Evolutionary conservation across 1,140 invertebrate species (phyloP).

Genomic region (Pseudomyrmex flavicornis): DNA sequence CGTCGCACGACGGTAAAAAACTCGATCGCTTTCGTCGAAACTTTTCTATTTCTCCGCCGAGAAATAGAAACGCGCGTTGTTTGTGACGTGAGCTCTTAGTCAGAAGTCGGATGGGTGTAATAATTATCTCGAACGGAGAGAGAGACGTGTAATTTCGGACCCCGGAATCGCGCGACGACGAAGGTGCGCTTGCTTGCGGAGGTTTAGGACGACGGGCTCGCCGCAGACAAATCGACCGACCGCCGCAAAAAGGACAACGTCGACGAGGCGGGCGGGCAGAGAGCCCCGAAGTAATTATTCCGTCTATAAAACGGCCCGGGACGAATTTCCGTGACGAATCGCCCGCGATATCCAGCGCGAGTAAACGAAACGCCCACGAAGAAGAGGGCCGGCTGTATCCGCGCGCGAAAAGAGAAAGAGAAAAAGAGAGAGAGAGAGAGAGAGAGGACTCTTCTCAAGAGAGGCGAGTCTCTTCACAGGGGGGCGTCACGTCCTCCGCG

Average conservation of each 20-base stretch:
- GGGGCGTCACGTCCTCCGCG: slow-evolving; percentile 29
- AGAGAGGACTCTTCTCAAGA: not conserved
- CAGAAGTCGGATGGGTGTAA: not conserved
- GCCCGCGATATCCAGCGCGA: slow-evolving; percentile 54
- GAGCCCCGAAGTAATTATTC: slow-evolving; percentile 48
- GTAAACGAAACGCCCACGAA: slow-evolving; percentile 58
- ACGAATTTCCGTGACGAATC: slow-evolving; percentile 57
- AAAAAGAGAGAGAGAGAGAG: too few species aligned
- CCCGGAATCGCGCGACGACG: not conserved
- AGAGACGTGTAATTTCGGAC: slow-evolving; percentile 13
- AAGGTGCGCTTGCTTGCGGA: not conserved
- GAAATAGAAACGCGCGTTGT: not conserved
- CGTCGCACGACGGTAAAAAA: not conserved
- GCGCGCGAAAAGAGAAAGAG: not conserved
- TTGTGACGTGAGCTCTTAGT: not conserved
- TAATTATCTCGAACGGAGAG: not conserved
- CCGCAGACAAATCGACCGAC: slow-evolving; percentile 32
- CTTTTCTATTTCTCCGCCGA: too few species aligned
- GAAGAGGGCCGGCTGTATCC: slow-evolving; percentile 34
- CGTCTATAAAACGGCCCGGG: slow-evolving; percentile 58
- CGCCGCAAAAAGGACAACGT: slow-evolving; percentile 20
- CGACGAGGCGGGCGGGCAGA: not conserved
- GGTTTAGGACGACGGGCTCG: not conserved
- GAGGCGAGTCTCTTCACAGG: slow-evolving; percentile 43
- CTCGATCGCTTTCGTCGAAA: not conserved